Percentiles rank a stretch among this genome's conserved stretches.
phyloP scores from a whole-genome alignment of 2,888 invertebrate genomes.

The Lucinisca nassula region DNA sequence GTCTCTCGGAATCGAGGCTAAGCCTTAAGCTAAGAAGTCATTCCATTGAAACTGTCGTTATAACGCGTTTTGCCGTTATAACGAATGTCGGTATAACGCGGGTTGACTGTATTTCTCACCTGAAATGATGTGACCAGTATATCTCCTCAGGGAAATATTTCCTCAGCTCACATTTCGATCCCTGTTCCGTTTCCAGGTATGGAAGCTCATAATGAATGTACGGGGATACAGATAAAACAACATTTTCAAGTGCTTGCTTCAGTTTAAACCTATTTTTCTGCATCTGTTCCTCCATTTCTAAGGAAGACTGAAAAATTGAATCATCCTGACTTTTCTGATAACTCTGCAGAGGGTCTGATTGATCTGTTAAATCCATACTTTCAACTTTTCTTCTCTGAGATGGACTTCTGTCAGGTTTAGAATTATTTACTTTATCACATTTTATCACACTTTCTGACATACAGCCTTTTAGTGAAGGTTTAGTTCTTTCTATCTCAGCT shows the following conservation, averaged over 20 bases:
- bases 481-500: background rate
- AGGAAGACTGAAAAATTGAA: constrained; percentile 82
- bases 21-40: too few relatives aligned
- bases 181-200: constrained; percentile 95
- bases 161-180: constrained; percentile 92
- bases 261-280: constrained; percentile 88
- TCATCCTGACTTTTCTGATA: constrained; percentile 89
- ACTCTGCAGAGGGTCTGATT: constrained; percentile 92
- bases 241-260: constrained; percentile 92
- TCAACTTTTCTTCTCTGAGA: constrained; percentile 32
- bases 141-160: constrained; percentile 92
- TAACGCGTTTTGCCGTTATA: too few relatives aligned
- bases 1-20: too few relatives aligned
- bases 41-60: too few relatives aligned
- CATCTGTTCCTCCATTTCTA: constrained; percentile 75
- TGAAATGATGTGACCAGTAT: constrained; percentile 90
- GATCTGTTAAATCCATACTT: constrained; percentile 76
- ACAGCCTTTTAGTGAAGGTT: background rate
- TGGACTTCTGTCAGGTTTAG: constrained; percentile 41
- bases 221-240: constrained; percentile 95
- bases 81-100: too few relatives aligned
- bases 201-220: constrained; percentile 95
- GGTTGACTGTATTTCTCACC: too few relatives aligned
- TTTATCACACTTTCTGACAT: background rate
- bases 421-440: background rate